These are phyloP conservation scores for Hetaerina titia DNA, from an alignment of 2,888 invertebrate genomes.

Conservation along the genomic window DNA sequence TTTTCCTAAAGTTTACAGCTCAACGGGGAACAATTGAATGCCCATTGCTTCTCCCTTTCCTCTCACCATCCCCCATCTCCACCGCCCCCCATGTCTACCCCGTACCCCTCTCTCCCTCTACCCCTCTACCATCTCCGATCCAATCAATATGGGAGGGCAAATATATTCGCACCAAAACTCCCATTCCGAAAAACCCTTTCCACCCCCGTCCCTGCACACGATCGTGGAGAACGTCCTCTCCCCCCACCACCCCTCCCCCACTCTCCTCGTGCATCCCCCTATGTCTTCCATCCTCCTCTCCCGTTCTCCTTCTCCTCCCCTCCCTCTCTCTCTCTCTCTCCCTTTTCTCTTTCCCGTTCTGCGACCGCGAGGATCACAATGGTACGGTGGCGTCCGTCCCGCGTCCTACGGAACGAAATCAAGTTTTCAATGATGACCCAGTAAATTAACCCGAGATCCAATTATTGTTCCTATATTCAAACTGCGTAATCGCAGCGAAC, in stretches of 20 bases:
- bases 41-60: not conserved
- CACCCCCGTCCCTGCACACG: not conserved
- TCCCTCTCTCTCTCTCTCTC: not conserved
- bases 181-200: not conserved
- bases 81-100: not conserved
- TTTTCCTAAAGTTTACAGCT: constrained; percentile 47
- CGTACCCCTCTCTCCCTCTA: not conserved
- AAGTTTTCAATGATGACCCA: constrained; percentile 50
- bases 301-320: not conserved
- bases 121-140: not conserved
- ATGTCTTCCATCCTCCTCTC: not conserved
- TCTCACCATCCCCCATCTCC: not conserved
- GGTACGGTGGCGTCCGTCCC: not conserved
- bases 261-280: not conserved
- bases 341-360: not conserved
- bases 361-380: too few species aligned
- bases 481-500: not conserved
- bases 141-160: constrained; percentile 58
- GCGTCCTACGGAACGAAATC: not conserved
- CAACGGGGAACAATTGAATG: constrained; percentile 46
- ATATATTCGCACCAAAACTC: not conserved
- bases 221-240: not conserved
- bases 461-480: constrained; percentile 40
- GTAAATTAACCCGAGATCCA: constrained; percentile 24
- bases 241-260: not conserved